Conservation (phyloP, 2,888 invertebrate species). For the Bombyx huttoni region DNA sequence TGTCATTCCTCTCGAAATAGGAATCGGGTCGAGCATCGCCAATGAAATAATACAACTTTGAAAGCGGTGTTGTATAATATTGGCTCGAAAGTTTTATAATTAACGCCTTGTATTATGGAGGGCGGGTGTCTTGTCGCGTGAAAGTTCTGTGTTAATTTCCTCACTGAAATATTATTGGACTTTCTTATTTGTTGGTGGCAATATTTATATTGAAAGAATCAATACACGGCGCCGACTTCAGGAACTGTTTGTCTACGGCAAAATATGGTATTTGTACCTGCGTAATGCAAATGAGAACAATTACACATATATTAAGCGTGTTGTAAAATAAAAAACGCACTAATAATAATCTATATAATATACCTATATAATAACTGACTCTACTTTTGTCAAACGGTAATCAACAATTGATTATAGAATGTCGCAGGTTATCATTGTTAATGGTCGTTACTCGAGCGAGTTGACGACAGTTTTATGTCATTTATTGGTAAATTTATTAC, state of each 20-base stretch:
- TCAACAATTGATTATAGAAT: neutral
- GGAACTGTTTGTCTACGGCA: no score
- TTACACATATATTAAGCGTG: neutral
- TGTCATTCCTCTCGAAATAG: conserved; percentile 24
- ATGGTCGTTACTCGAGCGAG: neutral
- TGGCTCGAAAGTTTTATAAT: neutral
- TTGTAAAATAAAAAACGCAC: neutral
- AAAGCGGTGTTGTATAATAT: neutral
- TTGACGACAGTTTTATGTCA: neutral
- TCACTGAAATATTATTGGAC: neutral
- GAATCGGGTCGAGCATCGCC: conserved; percentile 18
- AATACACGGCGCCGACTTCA: no score
- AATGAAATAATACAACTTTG: neutral
- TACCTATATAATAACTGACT: neutral
- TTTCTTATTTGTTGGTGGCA: no score
- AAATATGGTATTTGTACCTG: no score
- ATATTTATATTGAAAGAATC: no score
- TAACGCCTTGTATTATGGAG: neutral
- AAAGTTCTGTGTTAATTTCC: neutral
- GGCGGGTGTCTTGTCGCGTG: neutral
- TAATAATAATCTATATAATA: neutral
- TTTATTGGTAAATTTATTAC: neutral
- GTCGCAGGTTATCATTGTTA: neutral
- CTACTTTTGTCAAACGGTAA: neutral
- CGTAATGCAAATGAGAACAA: no score